These are phyloP conservation scores for Rachycentron canadum DNA, from an alignment of 2,797 vertebrate genomes.

Conservation along the genomic window DNA sequence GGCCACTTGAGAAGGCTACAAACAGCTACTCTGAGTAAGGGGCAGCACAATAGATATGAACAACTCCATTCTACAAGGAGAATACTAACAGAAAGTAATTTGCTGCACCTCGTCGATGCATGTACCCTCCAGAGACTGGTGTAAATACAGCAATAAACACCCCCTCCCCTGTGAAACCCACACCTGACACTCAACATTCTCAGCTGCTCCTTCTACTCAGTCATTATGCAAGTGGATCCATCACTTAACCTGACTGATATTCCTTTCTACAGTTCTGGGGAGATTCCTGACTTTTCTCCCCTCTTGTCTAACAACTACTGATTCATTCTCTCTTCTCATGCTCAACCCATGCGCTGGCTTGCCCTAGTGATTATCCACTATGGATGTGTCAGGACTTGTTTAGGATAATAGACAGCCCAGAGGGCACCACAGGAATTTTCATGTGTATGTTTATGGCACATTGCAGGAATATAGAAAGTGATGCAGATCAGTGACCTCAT, in stretches of 20 bases:
- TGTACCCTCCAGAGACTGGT: conserved; percentile 48
- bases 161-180: conserved; percentile 64
- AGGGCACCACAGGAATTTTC: conserved; percentile 15
- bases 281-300: conserved; percentile 38
- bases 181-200: conserved; percentile 81
- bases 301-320: conserved; percentile 16
- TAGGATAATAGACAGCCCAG: not conserved
- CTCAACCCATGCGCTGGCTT: not conserved
- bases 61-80: conserved; percentile 18
- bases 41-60: conserved; percentile 31
- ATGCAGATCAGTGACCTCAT: conserved; percentile 57
- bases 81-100: conserved; percentile 66
- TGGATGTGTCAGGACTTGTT: not conserved
- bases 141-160: conserved; percentile 84
- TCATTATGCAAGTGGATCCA: conserved; percentile 72
- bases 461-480: conserved; percentile 51
- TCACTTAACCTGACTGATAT: conserved; percentile 64
- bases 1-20: not conserved
- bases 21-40: conserved; percentile 14
- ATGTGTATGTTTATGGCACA: conserved; percentile 31
- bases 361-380: not conserved
- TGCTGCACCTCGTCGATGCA: conserved; percentile 52
- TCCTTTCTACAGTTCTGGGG: conserved; percentile 37
- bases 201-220: conserved; percentile 84
- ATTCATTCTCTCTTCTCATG: conserved; percentile 32